Evolutionary conservation across 2,888 invertebrate species (phyloP), one percentile per base, ranked within the genome.

Genomic region (Phanerotoma sp.): DNA sequence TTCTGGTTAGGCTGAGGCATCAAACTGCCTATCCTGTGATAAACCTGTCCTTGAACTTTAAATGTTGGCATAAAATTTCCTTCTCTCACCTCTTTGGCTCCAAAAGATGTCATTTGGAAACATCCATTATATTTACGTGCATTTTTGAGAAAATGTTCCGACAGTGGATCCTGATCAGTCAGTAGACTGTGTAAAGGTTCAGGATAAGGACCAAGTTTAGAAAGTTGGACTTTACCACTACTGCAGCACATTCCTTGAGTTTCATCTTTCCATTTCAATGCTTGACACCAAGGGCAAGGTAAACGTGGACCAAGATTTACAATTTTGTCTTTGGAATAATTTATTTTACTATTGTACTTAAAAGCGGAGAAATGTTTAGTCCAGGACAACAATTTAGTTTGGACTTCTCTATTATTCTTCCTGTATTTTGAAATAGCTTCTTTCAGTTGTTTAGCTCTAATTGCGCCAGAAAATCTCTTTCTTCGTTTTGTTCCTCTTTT

Each of bases 171-270:
- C 25, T 25, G 25, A 6, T 25, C 25, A 6, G 25, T 25, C 5
- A 25, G 25, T 6, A 25, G 25, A 25, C 25, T 25, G 25, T 55
- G 16, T 30, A 63, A 47, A 16, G 55, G 51, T 40, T 64, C 62
- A 5, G 60, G 60, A 35, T 45, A 54, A 11, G 37, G 33, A 7
- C 37, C 48, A 49, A 62, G 45, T 16, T 38, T 16, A 10, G 54
- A 48, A 15, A 66, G 54, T 42, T 54, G 51, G 32, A 66, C 56
- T 58, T 65, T 63, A 32, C 65, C 62, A 28, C 16, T 45, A 30
- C 49, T 49, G 44, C 64, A 64, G 47, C 64, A 64, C 56, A 60
- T 60, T 11, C 63, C 58, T 13, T 18, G 25, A 38, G 56, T 15
- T 41, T 60, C 62, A n/a, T 40, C 52, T 33, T 47, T 61, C 45